Evolutionary conservation across 1,140 invertebrate species (phyloP).

Genomic region (Drosophila varians): DNA sequence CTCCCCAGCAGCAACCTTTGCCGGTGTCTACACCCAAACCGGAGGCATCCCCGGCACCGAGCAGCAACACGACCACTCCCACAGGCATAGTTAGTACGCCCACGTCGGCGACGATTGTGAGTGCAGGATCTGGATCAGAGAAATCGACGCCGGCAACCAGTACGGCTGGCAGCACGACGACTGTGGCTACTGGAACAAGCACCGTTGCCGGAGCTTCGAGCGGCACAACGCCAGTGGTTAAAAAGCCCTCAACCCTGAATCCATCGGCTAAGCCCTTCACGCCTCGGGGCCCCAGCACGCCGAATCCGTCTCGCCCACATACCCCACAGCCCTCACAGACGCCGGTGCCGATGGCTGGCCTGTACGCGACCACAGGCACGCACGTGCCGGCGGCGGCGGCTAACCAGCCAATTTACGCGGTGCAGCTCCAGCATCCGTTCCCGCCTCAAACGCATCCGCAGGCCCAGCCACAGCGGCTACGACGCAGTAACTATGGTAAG

Average conservation of each 20-base stretch:
- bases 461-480: slow-evolving; percentile 74
- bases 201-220: slow-evolving; percentile 82
- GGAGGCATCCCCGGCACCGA: slow-evolving; percentile 53
- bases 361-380: slow-evolving; percentile 67
- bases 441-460: slow-evolving; percentile 84
- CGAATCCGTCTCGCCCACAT: slow-evolving; percentile 88
- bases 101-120: slow-evolving; percentile 35
- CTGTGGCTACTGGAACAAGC: slow-evolving; percentile 52
- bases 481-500: slow-evolving; percentile 74
- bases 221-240: slow-evolving; percentile 84
- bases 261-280: slow-evolving; percentile 93
- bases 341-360: slow-evolving; percentile 85
- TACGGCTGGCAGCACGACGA: slow-evolving; percentile 17
- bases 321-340: slow-evolving; percentile 95
- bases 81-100: slow-evolving; percentile 67
- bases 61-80: slow-evolving; percentile 60
- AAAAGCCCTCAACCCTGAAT: slow-evolving; percentile 86
- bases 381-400: slow-evolving; percentile 57
- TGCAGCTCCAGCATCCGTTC: slow-evolving; percentile 84
- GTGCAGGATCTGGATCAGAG: slow-evolving; percentile 26
- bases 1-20: slow-evolving; percentile 61
- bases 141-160: slow-evolving; percentile 65
- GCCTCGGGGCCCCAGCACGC: slow-evolving; percentile 88
- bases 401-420: slow-evolving; percentile 83
- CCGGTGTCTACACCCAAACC: slow-evolving; percentile 57